Evolutionary conservation across 1,140 invertebrate species (phyloP).

Genomic region (Thereuonema tuberculata): DNA sequence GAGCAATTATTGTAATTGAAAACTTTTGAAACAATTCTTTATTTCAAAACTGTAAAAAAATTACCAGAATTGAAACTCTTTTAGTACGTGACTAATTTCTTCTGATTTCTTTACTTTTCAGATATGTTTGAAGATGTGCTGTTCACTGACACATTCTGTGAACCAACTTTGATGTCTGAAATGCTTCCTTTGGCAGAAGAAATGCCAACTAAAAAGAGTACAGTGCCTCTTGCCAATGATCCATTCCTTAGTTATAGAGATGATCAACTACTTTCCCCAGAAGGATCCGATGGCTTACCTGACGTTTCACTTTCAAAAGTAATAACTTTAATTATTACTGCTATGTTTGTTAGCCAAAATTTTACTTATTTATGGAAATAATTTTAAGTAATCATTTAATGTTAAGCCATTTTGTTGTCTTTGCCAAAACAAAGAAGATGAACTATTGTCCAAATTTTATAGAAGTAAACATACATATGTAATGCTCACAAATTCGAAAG

Average conservation of each 20-base stretch:
- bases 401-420: no score
- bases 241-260: constrained; percentile 19
- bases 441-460: no score
- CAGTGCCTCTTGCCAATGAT: constrained; percentile 14
- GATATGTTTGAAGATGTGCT: constrained; percentile 13
- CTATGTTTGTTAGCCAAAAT: not conserved
- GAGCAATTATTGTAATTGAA: no score
- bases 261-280: constrained; percentile 13
- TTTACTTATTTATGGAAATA: constrained; percentile 1
- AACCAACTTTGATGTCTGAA: constrained; percentile 13
- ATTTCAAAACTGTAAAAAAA: not conserved
- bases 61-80: not conserved
- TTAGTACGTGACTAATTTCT: not conserved
- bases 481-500: no score
- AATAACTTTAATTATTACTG: constrained; percentile 11
- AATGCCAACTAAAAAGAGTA: constrained; percentile 3
- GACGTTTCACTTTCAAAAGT: not conserved
- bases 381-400: constrained; percentile 3
- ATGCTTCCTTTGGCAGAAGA: constrained; percentile 11
- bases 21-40: not conserved
- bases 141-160: constrained; percentile 14
- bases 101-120: constrained; percentile 9
- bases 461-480: no score
- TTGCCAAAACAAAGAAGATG: no score
- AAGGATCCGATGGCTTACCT: constrained; percentile 5